Evolutionary conservation across 2,888 invertebrate species (phyloP).

Genomic region (Papilio elwesi): DNA sequence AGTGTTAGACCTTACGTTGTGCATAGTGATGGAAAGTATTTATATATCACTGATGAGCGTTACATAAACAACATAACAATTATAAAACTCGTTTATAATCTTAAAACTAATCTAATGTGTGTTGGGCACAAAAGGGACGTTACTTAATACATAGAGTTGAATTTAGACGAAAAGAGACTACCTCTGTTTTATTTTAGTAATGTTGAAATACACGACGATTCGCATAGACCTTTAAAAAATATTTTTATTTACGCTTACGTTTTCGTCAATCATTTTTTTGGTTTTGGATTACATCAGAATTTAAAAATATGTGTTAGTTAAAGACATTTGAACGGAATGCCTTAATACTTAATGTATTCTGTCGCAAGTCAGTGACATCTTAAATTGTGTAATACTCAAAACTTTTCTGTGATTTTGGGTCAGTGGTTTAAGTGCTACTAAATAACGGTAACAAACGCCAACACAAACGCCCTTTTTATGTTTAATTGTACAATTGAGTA

Average conservation of each 20-base stretch:
- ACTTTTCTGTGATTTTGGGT: slow-evolving; percentile 8
- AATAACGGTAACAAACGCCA: neutral
- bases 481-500: too few species aligned
- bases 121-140: too few species aligned
- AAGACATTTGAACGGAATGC: slow-evolving; percentile 1
- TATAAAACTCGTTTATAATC: too few species aligned
- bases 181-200: too few species aligned
- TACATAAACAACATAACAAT: too few species aligned
- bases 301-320: slow-evolving; percentile 8
- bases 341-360: slow-evolving; percentile 11
- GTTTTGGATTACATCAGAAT: slow-evolving; percentile 15
- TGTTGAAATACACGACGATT: neutral
- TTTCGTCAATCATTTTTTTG: neutral
- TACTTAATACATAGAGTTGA: too few species aligned
- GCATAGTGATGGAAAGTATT: too few species aligned
- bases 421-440: slow-evolving; percentile 4
- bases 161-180: too few species aligned
- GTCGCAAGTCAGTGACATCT: slow-evolving; percentile 13
- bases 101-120: too few species aligned
- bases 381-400: slow-evolving; percentile 25
- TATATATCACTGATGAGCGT: too few species aligned
- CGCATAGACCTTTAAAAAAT: neutral
- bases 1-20: too few species aligned
- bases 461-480: slow-evolving; percentile 8
- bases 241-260: neutral